A percentile compares a stretch with the other conserved stretches of the same genome.
Evolutionary conservation across 2,113 vertebrate species (phyloP).

Genomic region (Camarhynchus parvulus): DNA sequence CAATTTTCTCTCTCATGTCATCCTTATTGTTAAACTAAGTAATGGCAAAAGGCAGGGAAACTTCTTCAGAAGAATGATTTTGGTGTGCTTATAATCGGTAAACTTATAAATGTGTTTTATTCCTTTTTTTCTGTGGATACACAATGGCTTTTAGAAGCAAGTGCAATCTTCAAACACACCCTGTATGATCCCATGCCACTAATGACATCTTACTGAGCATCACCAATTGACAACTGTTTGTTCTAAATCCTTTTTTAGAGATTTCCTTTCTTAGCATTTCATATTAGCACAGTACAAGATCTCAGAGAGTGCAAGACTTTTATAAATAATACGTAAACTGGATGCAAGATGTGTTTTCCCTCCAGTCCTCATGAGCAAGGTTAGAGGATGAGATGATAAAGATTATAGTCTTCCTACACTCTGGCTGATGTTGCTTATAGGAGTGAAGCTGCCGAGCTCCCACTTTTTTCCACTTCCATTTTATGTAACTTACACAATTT

Average conservation of each 20-base stretch:
- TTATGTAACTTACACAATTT: neutral
- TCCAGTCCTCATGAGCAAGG: neutral
- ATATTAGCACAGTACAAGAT: neutral
- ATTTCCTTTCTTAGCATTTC: neutral
- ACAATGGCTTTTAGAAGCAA: neutral
- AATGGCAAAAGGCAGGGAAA: neutral
- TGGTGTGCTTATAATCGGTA: neutral
- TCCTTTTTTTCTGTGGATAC: neutral
- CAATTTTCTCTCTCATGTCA: neutral
- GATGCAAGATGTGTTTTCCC: neutral
- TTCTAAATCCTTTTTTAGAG: neutral
- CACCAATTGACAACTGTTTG: neutral
- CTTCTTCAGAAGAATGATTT: neutral
- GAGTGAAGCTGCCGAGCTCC: neutral
- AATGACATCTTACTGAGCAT: neutral
- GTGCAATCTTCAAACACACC: neutral
- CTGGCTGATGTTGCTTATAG: neutral
- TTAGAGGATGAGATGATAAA: neutral
- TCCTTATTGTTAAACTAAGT: neutral
- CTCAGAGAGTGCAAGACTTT: neutral
- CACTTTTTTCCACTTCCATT: neutral
- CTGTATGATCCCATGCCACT: neutral
- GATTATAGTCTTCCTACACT: neutral
- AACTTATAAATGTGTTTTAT: neutral
- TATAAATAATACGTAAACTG: neutral